Evolutionary conservation across 2,888 invertebrate genomes (phyloP).

Genomic region (Aleiodes leptofemur): DNA sequence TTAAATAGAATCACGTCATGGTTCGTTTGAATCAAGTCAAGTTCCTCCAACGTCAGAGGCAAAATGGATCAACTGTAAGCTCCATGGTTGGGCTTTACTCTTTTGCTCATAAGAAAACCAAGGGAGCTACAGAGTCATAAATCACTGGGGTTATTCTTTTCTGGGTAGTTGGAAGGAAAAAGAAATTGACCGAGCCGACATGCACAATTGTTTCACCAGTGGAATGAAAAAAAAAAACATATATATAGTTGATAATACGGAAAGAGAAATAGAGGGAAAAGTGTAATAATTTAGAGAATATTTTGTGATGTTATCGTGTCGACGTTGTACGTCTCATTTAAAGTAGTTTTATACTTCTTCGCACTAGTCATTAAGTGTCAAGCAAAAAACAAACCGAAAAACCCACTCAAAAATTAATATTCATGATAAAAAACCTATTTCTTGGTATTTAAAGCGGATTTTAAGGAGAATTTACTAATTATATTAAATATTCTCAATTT

Average conservation of each 20-base stretch:
- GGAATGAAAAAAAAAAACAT: neutral
- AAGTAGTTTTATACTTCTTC: too few relatives aligned
- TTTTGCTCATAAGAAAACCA: constrained; percentile 27
- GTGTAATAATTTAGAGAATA: neutral
- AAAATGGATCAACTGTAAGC: constrained; percentile 34
- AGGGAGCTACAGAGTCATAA: constrained; percentile 29
- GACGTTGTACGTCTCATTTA: neutral
- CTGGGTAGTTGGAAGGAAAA: constrained; percentile 15
- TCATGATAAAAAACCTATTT: too few relatives aligned
- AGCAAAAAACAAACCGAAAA: too few relatives aligned
- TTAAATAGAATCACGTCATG: constrained; percentile 28
- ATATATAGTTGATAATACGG: neutral
- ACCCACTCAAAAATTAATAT: too few relatives aligned
- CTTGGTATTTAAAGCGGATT: too few relatives aligned
- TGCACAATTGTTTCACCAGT: constrained; percentile 26
- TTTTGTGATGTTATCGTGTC: neutral
- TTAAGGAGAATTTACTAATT: too few relatives aligned
- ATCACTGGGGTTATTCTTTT: constrained; percentile 36
- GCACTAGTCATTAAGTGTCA: too few relatives aligned
- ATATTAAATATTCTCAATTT: too few relatives aligned
- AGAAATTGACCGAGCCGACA: constrained; percentile 31
- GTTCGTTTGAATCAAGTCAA: constrained; percentile 36
- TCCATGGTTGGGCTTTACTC: constrained; percentile 28
- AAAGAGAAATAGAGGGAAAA: neutral
- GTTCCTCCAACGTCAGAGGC: constrained; percentile 9